Conservation (phyloP, 2,113 vertebrate species). For the Rutilus rutilus region DNA sequence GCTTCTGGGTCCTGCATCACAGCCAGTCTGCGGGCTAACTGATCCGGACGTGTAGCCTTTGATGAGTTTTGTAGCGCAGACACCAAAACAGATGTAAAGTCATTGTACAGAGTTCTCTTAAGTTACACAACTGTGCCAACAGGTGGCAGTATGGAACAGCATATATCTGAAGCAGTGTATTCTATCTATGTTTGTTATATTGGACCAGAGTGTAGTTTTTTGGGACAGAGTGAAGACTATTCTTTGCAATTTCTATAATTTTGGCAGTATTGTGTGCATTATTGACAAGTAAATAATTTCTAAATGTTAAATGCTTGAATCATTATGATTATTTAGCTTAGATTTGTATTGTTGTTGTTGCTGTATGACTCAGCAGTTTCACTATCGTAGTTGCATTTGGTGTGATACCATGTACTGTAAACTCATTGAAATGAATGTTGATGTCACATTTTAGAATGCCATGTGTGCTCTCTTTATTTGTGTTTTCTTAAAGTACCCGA, state of each 20-base stretch:
- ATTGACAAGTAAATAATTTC: too few relatives aligned
- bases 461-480: too few relatives aligned
- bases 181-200: neutral
- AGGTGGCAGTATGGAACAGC: neutral
- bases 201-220: neutral
- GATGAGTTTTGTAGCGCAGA: neutral
- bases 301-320: neutral
- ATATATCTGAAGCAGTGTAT: neutral
- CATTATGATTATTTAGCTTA: neutral
- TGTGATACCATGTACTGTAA: too few relatives aligned
- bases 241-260: neutral
- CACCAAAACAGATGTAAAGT: neutral
- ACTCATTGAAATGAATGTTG: too few relatives aligned
- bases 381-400: too few relatives aligned
- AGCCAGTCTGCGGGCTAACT: neutral
- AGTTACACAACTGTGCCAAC: neutral
- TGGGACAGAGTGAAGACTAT: neutral
- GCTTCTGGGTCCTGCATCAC: neutral
- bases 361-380: too few relatives aligned
- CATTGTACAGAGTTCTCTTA: neutral
- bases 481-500: too few relatives aligned
- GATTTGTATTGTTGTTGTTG: neutral
- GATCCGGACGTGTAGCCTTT: neutral
- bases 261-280: neutral
- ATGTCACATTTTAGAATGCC: too few relatives aligned